Evolutionary conservation across 2,797 vertebrate genomes (phyloP), one percentile per base, ranked within the genome.

Genomic region (Eutrigla gurnardus): DNA sequence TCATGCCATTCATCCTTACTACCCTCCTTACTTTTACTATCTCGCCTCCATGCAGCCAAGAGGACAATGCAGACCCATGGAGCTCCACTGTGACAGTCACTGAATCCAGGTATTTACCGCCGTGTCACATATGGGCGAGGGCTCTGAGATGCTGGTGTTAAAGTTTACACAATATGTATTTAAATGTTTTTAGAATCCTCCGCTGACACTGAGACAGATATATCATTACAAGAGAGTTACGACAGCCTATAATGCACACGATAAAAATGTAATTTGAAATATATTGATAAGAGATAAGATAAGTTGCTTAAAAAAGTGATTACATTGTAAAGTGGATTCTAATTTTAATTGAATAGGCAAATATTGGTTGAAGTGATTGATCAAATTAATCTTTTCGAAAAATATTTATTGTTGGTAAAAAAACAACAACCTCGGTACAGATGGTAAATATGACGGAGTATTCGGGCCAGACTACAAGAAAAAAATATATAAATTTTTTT

Each of bases 11-110:
- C 73, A 83, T 86, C 69, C 46, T 32, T 25, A 61, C 47, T n/a
- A 18, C 46, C 17, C 8, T 42, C 25, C 43, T 67, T 36, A 4
- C 52, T 54, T 75, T 73, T 71, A 47, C 43, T 60, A 15, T 75
- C 60, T 59, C 17, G 13, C 50, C 18, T 37, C 60, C 13, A 12
- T 40, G 72, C 79, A 92, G 86, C 50, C 46, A 74, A 63, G 70
- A 87, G 54, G 69, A 78, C 73, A 73, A 52, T 43, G 53, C 59
- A 11, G 64, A 68, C 59, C 78, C 73, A 60, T 68, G 47, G 86
- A 86, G 83, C 75, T 88, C 86, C 25, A 43, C 1, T 18, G 77
- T 73, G 66, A 86, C 62, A 46, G 70, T 84, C 65, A 83, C 88
- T 18, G 53, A 89, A 63, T 85, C 85, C 37, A 91, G 81, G 81